A percentile compares a stretch with the other conserved stretches of the same genome.
These are phyloP conservation scores for Penelope pileata DNA, from an alignment of 2,113 vertebrate genomes.

Conservation along the genomic window DNA sequence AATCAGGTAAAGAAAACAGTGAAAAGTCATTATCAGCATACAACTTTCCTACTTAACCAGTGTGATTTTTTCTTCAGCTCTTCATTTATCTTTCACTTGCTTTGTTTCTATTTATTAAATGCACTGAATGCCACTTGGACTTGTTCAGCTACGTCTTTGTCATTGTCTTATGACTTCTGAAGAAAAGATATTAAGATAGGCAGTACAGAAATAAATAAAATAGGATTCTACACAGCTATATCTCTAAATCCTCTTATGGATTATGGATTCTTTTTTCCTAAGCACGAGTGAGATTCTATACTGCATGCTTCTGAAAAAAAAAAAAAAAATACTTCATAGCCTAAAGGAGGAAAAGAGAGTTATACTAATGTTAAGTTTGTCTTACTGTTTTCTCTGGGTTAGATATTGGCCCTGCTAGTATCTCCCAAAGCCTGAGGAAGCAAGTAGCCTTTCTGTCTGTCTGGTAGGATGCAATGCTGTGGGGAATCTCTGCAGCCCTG, in stretches of 20 bases:
- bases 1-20: too few relatives aligned
- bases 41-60: not conserved
- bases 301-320: not conserved
- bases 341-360: not conserved
- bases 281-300: constrained; percentile 4
- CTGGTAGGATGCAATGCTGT: not conserved
- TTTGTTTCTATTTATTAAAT: not conserved
- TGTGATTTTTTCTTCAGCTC: not conserved
- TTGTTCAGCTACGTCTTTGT: not conserved
- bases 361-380: not conserved
- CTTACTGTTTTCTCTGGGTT: not conserved
- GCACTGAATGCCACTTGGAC: not conserved
- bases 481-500: accelerated
- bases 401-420: not conserved
- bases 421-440: not conserved
- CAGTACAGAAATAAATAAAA: constrained; percentile 37
- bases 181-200: not conserved
- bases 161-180: constrained; percentile 16
- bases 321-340: not conserved
- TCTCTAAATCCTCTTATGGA: constrained; percentile 45
- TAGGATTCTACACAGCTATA: constrained; percentile 1
- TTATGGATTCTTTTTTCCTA: constrained; percentile 43
- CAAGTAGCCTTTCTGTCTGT: not conserved
- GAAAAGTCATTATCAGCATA: not conserved
- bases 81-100: not conserved